phyloP scores from a whole-genome alignment of 2,797 vertebrate species.

The Agapornis canus region DNA sequence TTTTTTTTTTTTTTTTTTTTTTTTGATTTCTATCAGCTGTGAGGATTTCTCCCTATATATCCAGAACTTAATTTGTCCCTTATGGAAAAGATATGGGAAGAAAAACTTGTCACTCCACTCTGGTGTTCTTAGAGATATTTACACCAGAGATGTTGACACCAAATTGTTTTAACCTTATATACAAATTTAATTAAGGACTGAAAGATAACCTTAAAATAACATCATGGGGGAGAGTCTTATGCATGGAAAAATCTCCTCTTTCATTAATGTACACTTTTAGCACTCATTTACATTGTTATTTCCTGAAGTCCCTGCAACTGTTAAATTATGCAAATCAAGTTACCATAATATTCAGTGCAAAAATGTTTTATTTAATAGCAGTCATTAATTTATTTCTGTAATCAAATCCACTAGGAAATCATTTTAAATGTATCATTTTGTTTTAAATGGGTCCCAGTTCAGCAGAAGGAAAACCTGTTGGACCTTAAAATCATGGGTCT shows the following conservation, averaged over 20 bases:
- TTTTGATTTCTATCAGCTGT: background rate
- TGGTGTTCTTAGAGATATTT: too few relatives aligned
- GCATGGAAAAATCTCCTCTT: conserved; percentile 1
- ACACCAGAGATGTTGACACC: background rate
- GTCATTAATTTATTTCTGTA: conserved; percentile 62
- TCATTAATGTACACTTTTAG: conserved; percentile 20
- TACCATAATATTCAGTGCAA: conserved; percentile 46
- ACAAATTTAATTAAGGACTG: conserved; percentile 38
- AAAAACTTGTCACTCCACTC: background rate
- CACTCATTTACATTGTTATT: conserved; percentile 59
- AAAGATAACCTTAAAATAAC: conserved; percentile 4
- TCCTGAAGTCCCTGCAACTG: conserved; percentile 58
- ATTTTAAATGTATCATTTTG: conserved; percentile 63
- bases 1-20: background rate
- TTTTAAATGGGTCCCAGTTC: conserved; percentile 49
- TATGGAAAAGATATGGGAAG: background rate
- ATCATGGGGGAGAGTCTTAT: background rate
- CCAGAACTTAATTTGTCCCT: background rate
- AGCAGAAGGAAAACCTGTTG: conserved; percentile 19
- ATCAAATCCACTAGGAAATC: conserved; percentile 57
- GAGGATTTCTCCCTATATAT: background rate
- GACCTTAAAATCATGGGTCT: background rate
- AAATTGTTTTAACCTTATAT: conserved; percentile 33
- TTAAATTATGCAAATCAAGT: conserved; percentile 68
- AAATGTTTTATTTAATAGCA: conserved; percentile 72